A percentile compares a stretch with the other conserved stretches of the same genome.
These are phyloP conservation scores for Mycetomoellerius zeteki DNA, from an alignment of 1,140 invertebrate species.

Conservation along the genomic window DNA sequence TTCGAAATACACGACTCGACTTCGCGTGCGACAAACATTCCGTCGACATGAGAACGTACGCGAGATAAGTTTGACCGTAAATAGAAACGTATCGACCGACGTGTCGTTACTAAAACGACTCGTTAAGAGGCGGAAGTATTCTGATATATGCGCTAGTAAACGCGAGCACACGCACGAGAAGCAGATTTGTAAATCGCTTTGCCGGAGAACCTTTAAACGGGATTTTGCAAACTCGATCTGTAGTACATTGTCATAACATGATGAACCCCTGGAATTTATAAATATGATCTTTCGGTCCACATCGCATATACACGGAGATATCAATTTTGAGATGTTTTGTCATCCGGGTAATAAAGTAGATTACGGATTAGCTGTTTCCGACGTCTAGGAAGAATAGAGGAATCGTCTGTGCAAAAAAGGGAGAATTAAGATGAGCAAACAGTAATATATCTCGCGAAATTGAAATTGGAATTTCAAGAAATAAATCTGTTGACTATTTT, in stretches of 20 bases:
- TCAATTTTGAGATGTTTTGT: background rate
- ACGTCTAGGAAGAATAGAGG: background rate
- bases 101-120: slow-evolving; percentile 58
- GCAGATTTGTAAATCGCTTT: slow-evolving; percentile 44
- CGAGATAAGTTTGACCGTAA: background rate
- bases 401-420: background rate
- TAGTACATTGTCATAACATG: background rate
- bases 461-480: background rate
- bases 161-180: slow-evolving; percentile 31
- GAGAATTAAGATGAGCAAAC: background rate
- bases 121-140: slow-evolving; percentile 49
- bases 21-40: background rate
- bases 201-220: background rate
- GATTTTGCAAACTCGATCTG: slow-evolving; percentile 14
- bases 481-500: background rate
- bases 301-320: background rate
- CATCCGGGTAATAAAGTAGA: background rate
- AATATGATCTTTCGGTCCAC: slow-evolving; percentile 19
- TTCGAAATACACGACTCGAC: background rate
- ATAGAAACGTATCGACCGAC: slow-evolving; percentile 34
- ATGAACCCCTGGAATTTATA: slow-evolving; percentile 20
- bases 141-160: background rate
- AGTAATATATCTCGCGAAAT: background rate
- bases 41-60: background rate
- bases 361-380: background rate